phyloP scores from a whole-genome alignment of 1,140 invertebrate genomes.

The Drosophila ficusphila region DNA sequence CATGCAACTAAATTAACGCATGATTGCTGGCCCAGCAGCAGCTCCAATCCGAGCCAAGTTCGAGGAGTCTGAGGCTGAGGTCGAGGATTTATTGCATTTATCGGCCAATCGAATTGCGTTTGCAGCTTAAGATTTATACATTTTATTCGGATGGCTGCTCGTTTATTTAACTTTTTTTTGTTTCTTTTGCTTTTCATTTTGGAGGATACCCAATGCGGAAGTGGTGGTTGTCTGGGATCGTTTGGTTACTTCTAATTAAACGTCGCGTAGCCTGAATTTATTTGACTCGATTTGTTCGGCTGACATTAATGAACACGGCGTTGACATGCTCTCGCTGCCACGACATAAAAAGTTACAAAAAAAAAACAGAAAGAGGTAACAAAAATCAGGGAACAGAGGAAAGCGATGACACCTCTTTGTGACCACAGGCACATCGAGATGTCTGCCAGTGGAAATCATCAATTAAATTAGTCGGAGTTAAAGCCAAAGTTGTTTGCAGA shows the following conservation, averaged over 20 bases:
- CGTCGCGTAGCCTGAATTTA: constrained; percentile 67
- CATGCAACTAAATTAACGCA: constrained; percentile 82
- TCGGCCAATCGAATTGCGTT: constrained; percentile 75
- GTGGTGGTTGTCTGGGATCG: constrained; percentile 9
- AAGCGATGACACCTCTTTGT: constrained; percentile 59
- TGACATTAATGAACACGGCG: constrained; percentile 77
- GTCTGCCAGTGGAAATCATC: constrained; percentile 74
- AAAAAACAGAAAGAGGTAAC: constrained; percentile 7
- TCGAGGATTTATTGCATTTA: constrained; percentile 74
- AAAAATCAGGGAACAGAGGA: constrained; percentile 12
- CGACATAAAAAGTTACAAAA: constrained; percentile 45
- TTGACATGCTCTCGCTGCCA: constrained; percentile 70
- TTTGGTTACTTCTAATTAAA: constrained; percentile 62
- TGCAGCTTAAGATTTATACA: constrained; percentile 69
- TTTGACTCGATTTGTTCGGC: constrained; percentile 63
- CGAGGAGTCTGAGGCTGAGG: constrained; percentile 16
- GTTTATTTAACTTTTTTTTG: constrained; percentile 1
- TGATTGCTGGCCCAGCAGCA: constrained; percentile 61
- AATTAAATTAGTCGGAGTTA: constrained; percentile 76
- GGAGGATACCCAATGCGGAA: constrained; percentile 56
- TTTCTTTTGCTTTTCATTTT: constrained; percentile 29
- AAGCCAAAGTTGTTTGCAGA: constrained; percentile 64
- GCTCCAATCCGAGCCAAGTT: constrained; percentile 39
- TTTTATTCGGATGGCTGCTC: constrained; percentile 26
- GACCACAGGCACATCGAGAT: constrained; percentile 46